Evolutionary conservation across 2,113 vertebrate genomes (phyloP), one percentile per base, ranked within the genome.

Genomic region (Chunga burmeisteri): DNA sequence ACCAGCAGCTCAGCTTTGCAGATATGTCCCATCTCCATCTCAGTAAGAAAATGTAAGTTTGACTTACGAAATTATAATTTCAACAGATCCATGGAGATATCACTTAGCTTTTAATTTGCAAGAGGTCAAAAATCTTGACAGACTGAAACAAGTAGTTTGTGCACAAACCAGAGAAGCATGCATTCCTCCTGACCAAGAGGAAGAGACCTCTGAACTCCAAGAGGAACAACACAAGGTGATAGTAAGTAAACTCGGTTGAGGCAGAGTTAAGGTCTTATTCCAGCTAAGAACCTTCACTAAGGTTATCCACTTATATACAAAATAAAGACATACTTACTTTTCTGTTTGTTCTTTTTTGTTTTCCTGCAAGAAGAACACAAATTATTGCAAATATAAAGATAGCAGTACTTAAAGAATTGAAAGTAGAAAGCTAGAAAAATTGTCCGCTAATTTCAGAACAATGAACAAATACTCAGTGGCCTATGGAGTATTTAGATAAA

Each of bases 311-410:
- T 75, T 40, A n/a, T 7, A 68, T n/a, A 49, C 14, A 67, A 38
- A 92, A 93, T 67, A 90, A 52, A 91, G 77, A 58, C 18, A 68
- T 81, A 97, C 98, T 99, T 98, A 99, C 99, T 98, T 98, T 99
- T 99, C 98, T 99, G 99, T 97, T 99, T 99, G 98, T 99, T 99
- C 99, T 99, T 99, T 98, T 99, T 99, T 92, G 99, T 99, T 98
- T 99, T 99, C 98, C 99, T 99, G 92, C 63, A 97, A 96, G 96
- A 91, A 88, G 56, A 96, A 92, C 83, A 92, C 30, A 96, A 71
- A 73, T 95, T 83, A 96, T 81, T 91, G 59, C 73, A 90, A 53
- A 49, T 7, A 55, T 56, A 55, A 81, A 40, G 44, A 58, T 2
- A 74, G 27, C 4, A 4, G 7, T 7, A 86, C 36, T 75, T 34